Conservation (phyloP, 2,797 vertebrate species). For the Anguilla obscura region DNA sequence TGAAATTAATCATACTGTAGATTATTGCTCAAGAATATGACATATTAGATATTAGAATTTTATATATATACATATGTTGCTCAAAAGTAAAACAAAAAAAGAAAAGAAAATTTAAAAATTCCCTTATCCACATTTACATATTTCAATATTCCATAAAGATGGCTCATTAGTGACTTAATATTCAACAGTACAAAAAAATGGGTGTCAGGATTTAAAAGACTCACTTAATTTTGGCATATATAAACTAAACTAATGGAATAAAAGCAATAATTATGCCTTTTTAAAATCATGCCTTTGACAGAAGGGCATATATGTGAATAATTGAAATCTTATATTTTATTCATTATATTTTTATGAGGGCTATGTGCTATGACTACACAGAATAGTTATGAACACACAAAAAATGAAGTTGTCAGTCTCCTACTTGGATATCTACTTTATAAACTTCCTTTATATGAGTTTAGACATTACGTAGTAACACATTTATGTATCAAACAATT, state of each 20-base stretch:
- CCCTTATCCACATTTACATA: neutral
- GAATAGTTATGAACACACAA: neutral
- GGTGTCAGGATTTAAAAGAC: neutral
- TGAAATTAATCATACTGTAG: neutral
- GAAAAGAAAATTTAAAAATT: neutral
- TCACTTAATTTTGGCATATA: constrained; percentile 4
- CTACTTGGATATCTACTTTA: neutral
- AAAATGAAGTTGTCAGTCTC: neutral
- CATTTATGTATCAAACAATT: neutral
- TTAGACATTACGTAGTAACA: neutral
- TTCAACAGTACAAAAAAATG: neutral
- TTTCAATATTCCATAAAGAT: neutral
- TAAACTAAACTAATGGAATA: constrained; percentile 19
- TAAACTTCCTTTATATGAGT: neutral
- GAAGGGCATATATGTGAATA: constrained; percentile 6
- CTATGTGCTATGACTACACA: neutral
- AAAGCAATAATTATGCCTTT: neutral
- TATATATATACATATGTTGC: neutral
- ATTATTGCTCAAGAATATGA: constrained; percentile 3
- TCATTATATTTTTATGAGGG: neutral
- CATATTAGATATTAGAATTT: neutral
- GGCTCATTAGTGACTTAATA: neutral
- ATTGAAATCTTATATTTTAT: constrained; percentile 19
- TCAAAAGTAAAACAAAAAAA: neutral
- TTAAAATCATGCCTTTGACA: constrained; percentile 12